Evolutionary conservation across 2,888 invertebrate genomes (phyloP), one percentile per base, ranked within the genome.

Genomic region (Orchestes rusci): DNA sequence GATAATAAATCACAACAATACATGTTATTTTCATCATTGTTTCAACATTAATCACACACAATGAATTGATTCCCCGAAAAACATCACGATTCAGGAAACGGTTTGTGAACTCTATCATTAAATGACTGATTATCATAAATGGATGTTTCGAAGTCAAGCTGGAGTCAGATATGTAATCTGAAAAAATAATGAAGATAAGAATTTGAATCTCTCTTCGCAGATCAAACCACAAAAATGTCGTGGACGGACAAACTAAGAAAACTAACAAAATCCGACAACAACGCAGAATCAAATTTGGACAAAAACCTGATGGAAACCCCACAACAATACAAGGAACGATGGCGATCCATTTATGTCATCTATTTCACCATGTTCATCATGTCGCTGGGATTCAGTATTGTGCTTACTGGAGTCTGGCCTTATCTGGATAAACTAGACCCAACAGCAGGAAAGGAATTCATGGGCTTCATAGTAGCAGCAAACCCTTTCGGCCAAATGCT

Each of bases 291-390:
- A 32, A 51, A 50, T 16, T 47, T 56, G 16, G 45, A 55, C 18
- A 59, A 62, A 33, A 70, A 70, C 43, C 70, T 88, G 59, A n/a
- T n/a, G n/a, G 89, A 89, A 73, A 83, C 79, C 3, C 63, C 70
- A 31, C 68, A 70, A 46, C 80, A 88, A 63, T 77, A 77, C 55
- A 73, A 72, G 55, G 74, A 80, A 63, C 74, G 90, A 69, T 85
- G 84, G 83, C 75, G 77, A 53, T 89, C 89, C 52, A 75, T 90
- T 50, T 79, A 84, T 60, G 75, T 85, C 31, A 84, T 90, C 60
- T 89, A 90, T 69, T 88, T 88, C 67, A 89, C 89, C 42, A 88
- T 89, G 82, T 90, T 91, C 70, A 76, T 89, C 53, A 89, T 90
- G 80, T 86, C 88, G 0, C 71, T 91, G 37, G 90, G 88, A 17